Percentiles rank a stretch among this genome's conserved stretches.
Conservation (phyloP, 2,797 vertebrate species). For the Anableps anableps region DNA sequence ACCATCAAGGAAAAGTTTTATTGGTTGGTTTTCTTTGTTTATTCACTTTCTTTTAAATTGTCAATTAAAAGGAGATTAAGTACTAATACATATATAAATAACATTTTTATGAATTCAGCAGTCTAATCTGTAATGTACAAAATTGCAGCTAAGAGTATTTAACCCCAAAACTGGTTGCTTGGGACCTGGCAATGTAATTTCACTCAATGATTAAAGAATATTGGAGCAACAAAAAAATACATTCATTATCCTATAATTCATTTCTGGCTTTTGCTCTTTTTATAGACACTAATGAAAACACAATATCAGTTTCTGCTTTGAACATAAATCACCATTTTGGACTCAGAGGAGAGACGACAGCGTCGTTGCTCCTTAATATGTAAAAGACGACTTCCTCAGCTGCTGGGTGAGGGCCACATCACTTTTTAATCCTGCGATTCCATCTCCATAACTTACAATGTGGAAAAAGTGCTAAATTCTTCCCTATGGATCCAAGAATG, state of each 20-base stretch:
- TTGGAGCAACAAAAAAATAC: background rate
- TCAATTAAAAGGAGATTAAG: background rate
- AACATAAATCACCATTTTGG: background rate
- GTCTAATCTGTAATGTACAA: background rate
- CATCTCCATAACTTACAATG: background rate
- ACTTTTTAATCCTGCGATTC: background rate
- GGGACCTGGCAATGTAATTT: background rate
- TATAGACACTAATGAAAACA: background rate
- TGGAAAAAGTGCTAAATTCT: background rate
- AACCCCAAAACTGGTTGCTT: background rate
- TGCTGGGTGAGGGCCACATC: background rate
- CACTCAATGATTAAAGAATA: background rate
- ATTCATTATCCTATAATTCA: background rate
- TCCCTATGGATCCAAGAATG: rapidly evolving
- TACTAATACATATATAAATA: background rate
- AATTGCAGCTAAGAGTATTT: background rate
- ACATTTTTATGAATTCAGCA: background rate
- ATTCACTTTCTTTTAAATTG: background rate
- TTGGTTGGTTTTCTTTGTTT: background rate
- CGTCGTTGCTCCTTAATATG: background rate
- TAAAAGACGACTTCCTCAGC: background rate
- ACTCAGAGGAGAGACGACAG: background rate
- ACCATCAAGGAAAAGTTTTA: no score
- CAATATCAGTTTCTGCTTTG: background rate
- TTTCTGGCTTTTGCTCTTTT: background rate